These are phyloP conservation scores for Chaetoderma sp. DNA, from an alignment of 2,888 invertebrate species.

Conservation along the genomic window DNA sequence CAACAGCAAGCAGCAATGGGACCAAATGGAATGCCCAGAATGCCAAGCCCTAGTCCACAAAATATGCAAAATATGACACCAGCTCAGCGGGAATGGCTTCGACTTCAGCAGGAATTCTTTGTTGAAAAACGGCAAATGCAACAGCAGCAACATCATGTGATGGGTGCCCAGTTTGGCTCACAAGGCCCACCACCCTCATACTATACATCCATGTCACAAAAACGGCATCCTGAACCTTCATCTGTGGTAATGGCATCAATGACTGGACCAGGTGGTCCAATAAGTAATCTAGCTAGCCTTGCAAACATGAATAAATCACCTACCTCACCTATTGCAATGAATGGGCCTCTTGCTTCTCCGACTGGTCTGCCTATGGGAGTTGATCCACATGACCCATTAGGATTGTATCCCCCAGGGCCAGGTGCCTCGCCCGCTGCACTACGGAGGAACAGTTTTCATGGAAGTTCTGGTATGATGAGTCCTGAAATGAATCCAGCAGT, in stretches of 20 bases:
- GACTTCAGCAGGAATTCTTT: constrained; percentile 83
- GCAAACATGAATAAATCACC: constrained; percentile 41
- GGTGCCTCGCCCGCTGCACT: constrained; percentile 41
- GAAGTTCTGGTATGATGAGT: constrained; percentile 41
- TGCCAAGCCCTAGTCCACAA: constrained; percentile 39
- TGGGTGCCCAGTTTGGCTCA: constrained; percentile 40
- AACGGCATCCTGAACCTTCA: constrained; percentile 42
- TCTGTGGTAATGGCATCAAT: no score
- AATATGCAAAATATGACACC: constrained; percentile 66
- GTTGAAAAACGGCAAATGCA: constrained; percentile 56
- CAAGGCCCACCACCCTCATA: constrained; percentile 58
- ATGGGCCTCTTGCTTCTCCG: constrained; percentile 52
- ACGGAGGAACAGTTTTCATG: constrained; percentile 39
- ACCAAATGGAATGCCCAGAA: constrained; percentile 45
- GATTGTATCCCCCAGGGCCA: no score
- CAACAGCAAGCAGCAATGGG: constrained; percentile 47
- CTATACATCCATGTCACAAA: constrained; percentile 58
- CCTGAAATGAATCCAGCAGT: constrained; percentile 40
- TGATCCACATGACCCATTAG: constrained; percentile 45
- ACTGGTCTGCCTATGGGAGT: constrained; percentile 40
- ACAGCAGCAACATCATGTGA: no score
- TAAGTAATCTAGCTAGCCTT: no score
- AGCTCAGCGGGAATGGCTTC: constrained; percentile 90
- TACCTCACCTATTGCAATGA: constrained; percentile 61
- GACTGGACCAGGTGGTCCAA: no score